Conservation (phyloP, 2,113 vertebrate species). For the Corythoichthys haematopterus region DNA sequence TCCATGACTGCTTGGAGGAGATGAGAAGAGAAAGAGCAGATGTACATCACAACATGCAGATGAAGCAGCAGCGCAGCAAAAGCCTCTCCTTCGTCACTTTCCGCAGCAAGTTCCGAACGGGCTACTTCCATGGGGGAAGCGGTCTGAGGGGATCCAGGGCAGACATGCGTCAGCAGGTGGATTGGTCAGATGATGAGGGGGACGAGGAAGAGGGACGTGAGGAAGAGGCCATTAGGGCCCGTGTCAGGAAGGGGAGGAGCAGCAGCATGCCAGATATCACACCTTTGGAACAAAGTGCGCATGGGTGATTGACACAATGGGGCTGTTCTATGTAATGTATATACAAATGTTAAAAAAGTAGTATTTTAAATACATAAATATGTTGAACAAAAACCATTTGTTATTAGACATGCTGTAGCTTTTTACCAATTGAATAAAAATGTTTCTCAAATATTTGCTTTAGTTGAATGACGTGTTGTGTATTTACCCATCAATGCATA, state of each 20-base stretch:
- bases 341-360: background rate
- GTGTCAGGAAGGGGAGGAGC: constrained; percentile 66
- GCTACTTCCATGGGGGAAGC: constrained; percentile 53
- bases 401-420: background rate
- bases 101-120: constrained; percentile 62
- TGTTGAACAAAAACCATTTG: background rate
- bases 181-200: constrained; percentile 66
- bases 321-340: background rate
- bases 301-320: constrained; percentile 33
- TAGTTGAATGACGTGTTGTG: no score
- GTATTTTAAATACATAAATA: background rate
- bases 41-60: constrained; percentile 4
- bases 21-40: constrained; percentile 29
- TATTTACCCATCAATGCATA: background rate
- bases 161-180: constrained; percentile 67
- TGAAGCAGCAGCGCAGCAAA: constrained; percentile 71
- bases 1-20: constrained; percentile 65
- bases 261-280: constrained; percentile 76
- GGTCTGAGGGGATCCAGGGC: constrained; percentile 57
- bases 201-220: constrained; percentile 20
- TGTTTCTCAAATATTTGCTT: background rate
- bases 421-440: constrained; percentile 19
- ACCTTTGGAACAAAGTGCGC: constrained; percentile 61
- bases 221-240: constrained; percentile 42
- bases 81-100: constrained; percentile 74